Conservation (phyloP, 2,797 vertebrate species). For the Chaetophractus vellerosus region DNA sequence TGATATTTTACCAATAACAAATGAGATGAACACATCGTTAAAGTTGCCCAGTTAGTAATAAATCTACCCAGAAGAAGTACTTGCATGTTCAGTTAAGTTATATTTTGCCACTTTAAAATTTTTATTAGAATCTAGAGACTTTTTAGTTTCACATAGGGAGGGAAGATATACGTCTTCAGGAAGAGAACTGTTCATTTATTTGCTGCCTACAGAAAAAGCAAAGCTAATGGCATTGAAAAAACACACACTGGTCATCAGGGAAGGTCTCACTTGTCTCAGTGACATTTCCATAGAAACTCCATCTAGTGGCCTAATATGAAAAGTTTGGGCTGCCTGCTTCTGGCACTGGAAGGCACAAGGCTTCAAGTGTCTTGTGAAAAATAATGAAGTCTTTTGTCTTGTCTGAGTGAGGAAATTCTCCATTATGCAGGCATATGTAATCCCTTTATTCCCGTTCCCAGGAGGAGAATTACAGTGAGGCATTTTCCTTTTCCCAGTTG, state of each 20-base stretch:
- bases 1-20: background rate
- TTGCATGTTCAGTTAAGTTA: background rate
- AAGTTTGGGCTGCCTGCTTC: slow-evolving; percentile 1
- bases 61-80: background rate
- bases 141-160: background rate
- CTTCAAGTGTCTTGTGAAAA: slow-evolving; percentile 79
- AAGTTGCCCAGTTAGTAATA: background rate
- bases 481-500: slow-evolving; percentile 82
- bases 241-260: background rate
- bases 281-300: slow-evolving; percentile 58
- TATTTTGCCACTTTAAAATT: background rate
- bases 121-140: background rate
- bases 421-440: slow-evolving; percentile 81
- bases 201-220: background rate
- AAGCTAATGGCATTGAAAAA: background rate
- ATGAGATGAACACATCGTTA: background rate
- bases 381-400: slow-evolving; percentile 86
- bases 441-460: slow-evolving; percentile 80
- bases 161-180: background rate
- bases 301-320: slow-evolving; percentile 62
- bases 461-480: slow-evolving; percentile 78
- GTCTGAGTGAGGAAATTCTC: slow-evolving; percentile 82
- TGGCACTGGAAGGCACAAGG: slow-evolving; percentile 52
- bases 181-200: slow-evolving; percentile 38
- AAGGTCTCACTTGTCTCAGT: background rate